phyloP scores from a whole-genome alignment of 2,888 invertebrate species.

The Selenia dentaria region DNA sequence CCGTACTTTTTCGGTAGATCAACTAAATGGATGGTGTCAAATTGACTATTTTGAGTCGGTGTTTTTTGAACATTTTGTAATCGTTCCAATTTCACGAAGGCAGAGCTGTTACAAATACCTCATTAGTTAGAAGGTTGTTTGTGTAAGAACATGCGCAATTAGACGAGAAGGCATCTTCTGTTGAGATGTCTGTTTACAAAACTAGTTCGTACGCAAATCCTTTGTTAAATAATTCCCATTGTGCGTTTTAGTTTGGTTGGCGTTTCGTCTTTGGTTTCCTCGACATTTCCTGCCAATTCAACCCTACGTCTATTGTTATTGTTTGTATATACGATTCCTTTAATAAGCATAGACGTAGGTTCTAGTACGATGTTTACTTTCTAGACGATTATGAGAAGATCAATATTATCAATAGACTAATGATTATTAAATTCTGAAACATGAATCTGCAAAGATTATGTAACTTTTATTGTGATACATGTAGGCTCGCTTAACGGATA shows the following conservation, averaged over 20 bases:
- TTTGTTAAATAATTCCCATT: conserved; percentile 64
- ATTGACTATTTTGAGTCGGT: conserved; percentile 62
- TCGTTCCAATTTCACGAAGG: conserved; percentile 36
- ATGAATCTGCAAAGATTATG: no score
- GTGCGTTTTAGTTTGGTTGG: conserved; percentile 57
- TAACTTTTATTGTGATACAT: no score
- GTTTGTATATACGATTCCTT: conserved; percentile 40
- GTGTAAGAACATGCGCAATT: conserved; percentile 25
- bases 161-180: conserved; percentile 17
- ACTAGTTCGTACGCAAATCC: conserved; percentile 43
- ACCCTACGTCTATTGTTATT: conserved; percentile 58
- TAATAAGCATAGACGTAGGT: no score
- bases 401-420: no score
- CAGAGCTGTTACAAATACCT: conserved; percentile 32
- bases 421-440: no score
- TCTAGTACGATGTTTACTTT: conserved; percentile 9
- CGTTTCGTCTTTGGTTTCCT: conserved; percentile 58
- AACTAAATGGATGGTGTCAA: conserved; percentile 67
- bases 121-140: conserved; percentile 34
- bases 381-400: neutral
- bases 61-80: conserved; percentile 41
- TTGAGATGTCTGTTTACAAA: conserved; percentile 49
- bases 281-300: conserved; percentile 69
- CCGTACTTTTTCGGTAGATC: conserved; percentile 53
- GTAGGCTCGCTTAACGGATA: no score